phyloP scores from a whole-genome alignment of 64 coral and sea anemone genomes.

The Catalaphyllia jardinei region DNA sequence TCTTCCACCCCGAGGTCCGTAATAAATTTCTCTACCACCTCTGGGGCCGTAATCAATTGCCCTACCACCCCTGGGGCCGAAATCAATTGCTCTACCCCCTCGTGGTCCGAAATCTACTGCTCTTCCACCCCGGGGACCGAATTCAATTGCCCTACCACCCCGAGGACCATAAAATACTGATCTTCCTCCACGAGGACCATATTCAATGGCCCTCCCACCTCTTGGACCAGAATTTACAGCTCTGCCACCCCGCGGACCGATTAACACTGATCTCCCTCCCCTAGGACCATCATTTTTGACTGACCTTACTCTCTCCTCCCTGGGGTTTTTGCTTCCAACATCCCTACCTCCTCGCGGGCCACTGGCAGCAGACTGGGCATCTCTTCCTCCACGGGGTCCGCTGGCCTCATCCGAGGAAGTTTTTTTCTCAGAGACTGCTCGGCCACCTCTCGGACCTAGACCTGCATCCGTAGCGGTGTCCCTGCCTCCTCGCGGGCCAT shows the following conservation, averaged over 20 bases:
- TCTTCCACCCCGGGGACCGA: conserved; percentile 65
- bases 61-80: conserved; percentile 67
- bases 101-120: background rate
- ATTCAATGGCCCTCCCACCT: background rate
- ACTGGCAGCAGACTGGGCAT: conserved; percentile 4
- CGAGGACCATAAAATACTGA: conserved; percentile 6
- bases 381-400: conserved; percentile 54
- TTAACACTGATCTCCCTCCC: conserved; percentile 24
- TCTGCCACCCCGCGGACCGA: conserved; percentile 33
- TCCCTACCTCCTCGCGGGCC: conserved; percentile 47
- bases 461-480: background rate
- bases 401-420: background rate
- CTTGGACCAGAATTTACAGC: background rate
- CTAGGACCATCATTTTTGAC: conserved; percentile 37
- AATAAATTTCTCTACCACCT: conserved; percentile 33
- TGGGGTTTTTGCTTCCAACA: background rate
- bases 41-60: background rate
- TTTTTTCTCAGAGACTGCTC: conserved; percentile 5
- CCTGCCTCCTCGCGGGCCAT: conserved; percentile 27
- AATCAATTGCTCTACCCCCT: conserved; percentile 52
- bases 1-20: conserved; percentile 44
- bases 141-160: background rate
- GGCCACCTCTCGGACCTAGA: conserved; percentile 20
- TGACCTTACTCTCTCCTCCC: background rate
- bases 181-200: conserved; percentile 72